Evolutionary conservation across 2,797 vertebrate species (phyloP).

Genomic region (Hippocampus kuda): DNA sequence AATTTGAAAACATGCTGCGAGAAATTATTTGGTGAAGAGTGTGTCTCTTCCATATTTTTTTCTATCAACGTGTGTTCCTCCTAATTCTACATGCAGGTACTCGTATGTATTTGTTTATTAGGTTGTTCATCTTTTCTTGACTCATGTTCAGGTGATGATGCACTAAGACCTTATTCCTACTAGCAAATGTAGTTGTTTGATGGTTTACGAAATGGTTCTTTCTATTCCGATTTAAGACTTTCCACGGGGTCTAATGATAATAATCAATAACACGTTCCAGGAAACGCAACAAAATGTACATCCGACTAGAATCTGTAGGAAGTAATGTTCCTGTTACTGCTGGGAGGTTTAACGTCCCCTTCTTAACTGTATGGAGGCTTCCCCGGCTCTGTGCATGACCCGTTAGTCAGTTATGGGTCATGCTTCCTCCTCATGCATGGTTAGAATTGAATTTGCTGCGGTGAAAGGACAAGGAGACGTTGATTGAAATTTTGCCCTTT

Average conservation of each 20-base stretch:
- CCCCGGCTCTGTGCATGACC: constrained; percentile 54
- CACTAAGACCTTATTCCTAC: neutral
- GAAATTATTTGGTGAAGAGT: constrained; percentile 18
- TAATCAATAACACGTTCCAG: neutral
- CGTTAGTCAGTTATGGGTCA: constrained; percentile 68
- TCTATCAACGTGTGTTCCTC: constrained; percentile 4
- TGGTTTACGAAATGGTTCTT: neutral
- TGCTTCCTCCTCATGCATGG: constrained; percentile 60
- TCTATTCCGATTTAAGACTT: neutral
- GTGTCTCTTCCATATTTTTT: constrained; percentile 16
- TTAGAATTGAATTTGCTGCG: constrained; percentile 70
- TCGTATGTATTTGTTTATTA: neutral
- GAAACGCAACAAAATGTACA: neutral
- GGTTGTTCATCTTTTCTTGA: neutral
- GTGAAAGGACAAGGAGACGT: constrained; percentile 75
- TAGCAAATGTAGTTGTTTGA: neutral
- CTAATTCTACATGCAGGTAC: neutral
- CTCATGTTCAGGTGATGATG: neutral
- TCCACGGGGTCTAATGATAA: neutral
- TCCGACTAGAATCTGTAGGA: neutral
- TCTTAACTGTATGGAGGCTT: constrained; percentile 21
- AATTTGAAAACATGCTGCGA: constrained; percentile 40
- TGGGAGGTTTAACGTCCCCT: neutral
- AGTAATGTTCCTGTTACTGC: neutral
- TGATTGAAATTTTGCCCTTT: constrained; percentile 70